Percentiles rank a stretch among this genome's conserved stretches.
phyloP scores from a whole-genome alignment of 1,140 invertebrate species.

The Calosoma granatense region DNA sequence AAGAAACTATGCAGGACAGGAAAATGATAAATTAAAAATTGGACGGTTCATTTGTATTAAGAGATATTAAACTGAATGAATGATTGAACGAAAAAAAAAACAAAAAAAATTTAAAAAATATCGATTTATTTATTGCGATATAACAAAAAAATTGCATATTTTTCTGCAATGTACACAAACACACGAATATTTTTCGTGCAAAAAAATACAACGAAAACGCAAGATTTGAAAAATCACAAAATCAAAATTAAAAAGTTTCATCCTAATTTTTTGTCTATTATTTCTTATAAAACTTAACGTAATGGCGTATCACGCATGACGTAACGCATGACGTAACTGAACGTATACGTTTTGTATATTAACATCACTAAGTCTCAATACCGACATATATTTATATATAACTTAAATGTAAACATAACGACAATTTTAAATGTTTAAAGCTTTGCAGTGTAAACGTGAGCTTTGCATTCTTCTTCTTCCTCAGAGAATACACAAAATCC shows the following conservation, averaged over 20 bases:
- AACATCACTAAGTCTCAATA: background rate
- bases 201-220: background rate
- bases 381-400: too few relatives aligned
- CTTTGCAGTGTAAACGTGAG: background rate
- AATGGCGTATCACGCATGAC: background rate
- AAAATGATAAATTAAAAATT: too few relatives aligned
- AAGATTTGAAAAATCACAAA: background rate
- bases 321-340: background rate
- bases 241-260: background rate
- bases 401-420: background rate
- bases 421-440: background rate
- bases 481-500: too few relatives aligned
- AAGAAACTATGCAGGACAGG: too few relatives aligned
- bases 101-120: background rate
- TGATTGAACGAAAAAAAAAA: background rate
- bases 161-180: background rate
- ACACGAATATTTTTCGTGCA: background rate
- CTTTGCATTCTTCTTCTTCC: background rate
- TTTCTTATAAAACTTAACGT: background rate
- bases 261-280: background rate
- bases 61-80: too few relatives aligned
- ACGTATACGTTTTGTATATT: background rate
- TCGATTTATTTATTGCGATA: conserved; percentile 4
- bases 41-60: background rate
- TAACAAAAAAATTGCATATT: conserved; percentile 3